Conservation (phyloP, 2,888 invertebrate genomes). For the Augiades crinisus region DNA sequence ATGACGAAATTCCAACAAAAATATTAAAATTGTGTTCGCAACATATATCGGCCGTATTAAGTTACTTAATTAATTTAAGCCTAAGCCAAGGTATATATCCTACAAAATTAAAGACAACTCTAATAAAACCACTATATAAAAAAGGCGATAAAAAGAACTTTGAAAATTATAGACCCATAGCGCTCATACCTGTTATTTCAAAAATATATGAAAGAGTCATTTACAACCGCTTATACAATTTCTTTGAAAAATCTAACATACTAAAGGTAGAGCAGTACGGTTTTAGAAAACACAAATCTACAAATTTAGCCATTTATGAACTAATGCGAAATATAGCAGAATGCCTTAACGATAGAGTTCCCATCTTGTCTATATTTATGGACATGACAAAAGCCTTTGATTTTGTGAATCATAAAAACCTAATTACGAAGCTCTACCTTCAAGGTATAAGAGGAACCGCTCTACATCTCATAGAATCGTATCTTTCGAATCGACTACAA, state of each 20-base stretch:
- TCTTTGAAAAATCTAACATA: background rate
- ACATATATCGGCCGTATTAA: background rate
- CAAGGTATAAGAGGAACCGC: slow-evolving; percentile 16
- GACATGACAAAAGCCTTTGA: slow-evolving; percentile 33
- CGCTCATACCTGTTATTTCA: slow-evolving; percentile 8
- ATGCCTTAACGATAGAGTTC: slow-evolving; percentile 2
- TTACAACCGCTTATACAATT: background rate
- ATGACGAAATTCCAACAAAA: slow-evolving; percentile 6
- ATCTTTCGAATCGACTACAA: slow-evolving; percentile 23
- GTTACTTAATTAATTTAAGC: slow-evolving; percentile 16
- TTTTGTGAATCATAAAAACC: slow-evolving; percentile 25
- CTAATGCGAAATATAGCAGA: background rate
- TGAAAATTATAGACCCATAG: slow-evolving; percentile 20
- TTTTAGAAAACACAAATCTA: slow-evolving; percentile 14
- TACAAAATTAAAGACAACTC: slow-evolving; percentile 9
- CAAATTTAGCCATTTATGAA: slow-evolving; percentile 14
- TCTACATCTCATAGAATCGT: slow-evolving; percentile 25
- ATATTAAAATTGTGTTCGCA: background rate
- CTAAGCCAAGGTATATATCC: slow-evolving; percentile 8
- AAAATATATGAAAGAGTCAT: slow-evolving; percentile 18
- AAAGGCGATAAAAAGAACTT: background rate
- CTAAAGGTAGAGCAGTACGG: slow-evolving; percentile 9
- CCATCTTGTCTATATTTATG: slow-evolving; percentile 24
- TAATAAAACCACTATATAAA: slow-evolving; percentile 17
- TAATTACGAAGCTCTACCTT: slow-evolving; percentile 20